Percentiles rank a stretch among this genome's conserved stretches.
Conservation (phyloP, 2,113 vertebrate genomes). For the Rhegmatorhina hoffmannsi region DNA sequence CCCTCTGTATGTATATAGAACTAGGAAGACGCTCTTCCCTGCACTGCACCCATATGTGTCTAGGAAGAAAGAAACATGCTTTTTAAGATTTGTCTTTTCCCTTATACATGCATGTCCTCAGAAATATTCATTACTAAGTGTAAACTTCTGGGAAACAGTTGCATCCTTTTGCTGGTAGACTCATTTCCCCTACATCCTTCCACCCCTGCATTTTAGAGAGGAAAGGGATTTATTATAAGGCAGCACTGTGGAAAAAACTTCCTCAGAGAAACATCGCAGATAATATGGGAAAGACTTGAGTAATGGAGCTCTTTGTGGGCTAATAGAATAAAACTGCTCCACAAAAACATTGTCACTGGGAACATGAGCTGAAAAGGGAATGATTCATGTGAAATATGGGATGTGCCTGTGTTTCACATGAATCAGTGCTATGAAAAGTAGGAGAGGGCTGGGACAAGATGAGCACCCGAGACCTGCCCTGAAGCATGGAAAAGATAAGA, state of each 20-base stretch:
- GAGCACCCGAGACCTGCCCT: not conserved
- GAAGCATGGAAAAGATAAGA: conserved; percentile 62
- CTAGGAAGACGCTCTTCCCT: not conserved
- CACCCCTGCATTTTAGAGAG: conserved; percentile 38
- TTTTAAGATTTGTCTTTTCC: not conserved
- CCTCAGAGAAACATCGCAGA: conserved; percentile 37
- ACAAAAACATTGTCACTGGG: conserved; percentile 47
- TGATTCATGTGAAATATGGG: conserved; percentile 60
- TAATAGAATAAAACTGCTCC: conserved; percentile 57
- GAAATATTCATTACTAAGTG: not conserved
- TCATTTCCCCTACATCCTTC: not conserved
- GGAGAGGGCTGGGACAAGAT: not conserved
- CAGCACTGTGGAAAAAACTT: conserved; percentile 43
- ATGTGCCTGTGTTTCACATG: conserved; percentile 18
- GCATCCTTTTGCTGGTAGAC: conserved; percentile 3
- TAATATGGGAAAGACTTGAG: conserved; percentile 55
- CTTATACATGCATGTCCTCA: not conserved
- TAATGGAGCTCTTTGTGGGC: conserved; percentile 59
- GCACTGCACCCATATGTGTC: accelerated
- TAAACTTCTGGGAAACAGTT: conserved; percentile 25
- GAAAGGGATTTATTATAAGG: conserved; percentile 41
- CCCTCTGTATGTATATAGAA: not conserved
- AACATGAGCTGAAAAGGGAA: conserved; percentile 47
- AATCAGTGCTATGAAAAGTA: conserved; percentile 36
- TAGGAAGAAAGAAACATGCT: not conserved